phyloP scores from a whole-genome alignment of 2,888 invertebrate species.

The Podotricha telesiphe region DNA sequence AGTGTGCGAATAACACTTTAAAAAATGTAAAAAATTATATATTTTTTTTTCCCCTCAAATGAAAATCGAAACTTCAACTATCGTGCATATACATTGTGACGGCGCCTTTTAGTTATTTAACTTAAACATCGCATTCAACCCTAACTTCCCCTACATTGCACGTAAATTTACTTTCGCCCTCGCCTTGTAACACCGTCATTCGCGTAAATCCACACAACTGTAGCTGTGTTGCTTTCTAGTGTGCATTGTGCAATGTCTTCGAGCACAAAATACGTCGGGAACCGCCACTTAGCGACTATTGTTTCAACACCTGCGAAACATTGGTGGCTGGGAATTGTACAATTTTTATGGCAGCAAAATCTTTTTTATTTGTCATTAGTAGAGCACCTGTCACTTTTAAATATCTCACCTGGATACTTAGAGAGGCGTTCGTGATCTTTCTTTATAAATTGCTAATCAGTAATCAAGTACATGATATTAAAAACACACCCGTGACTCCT shows the following conservation, averaged over 20 bases:
- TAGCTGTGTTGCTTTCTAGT: neutral
- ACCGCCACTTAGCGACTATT: slow-evolving; percentile 14
- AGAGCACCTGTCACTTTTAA: neutral
- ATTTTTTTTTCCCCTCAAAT: too few species aligned
- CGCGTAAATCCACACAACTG: neutral
- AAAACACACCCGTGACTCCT: too few species aligned
- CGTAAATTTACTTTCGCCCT: neutral
- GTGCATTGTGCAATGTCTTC: slow-evolving; percentile 9
- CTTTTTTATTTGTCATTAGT: neutral
- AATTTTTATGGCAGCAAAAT: neutral
- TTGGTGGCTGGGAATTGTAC: neutral
- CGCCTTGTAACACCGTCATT: neutral
- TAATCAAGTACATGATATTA: too few species aligned
- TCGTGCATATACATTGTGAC: too few species aligned
- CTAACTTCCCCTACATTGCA: neutral
- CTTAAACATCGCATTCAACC: too few species aligned
- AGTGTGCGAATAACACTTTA: too few species aligned
- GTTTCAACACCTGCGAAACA: slow-evolving; percentile 4
- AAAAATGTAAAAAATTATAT: too few species aligned
- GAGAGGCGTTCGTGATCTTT: too few species aligned
- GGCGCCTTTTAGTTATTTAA: neutral
- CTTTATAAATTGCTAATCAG: too few species aligned
- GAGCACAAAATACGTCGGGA: slow-evolving; percentile 7
- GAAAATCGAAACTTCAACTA: too few species aligned
- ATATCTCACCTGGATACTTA: too few species aligned